A percentile compares a stretch with the other conserved stretches of the same genome.
Evolutionary conservation across 1,140 invertebrate genomes (phyloP).

Genomic region (Sesamia nonagrioides): DNA sequence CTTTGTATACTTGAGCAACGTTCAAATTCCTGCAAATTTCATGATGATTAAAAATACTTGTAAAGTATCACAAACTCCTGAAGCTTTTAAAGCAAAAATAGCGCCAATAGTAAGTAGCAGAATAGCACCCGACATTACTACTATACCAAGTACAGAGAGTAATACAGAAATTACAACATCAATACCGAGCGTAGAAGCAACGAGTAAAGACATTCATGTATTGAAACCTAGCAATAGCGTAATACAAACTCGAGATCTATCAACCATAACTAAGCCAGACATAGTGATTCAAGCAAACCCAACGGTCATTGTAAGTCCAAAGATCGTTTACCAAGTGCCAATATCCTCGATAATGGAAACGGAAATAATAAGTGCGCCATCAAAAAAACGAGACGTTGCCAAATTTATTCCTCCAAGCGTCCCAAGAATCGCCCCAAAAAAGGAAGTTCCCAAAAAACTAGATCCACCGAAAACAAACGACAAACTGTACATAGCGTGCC

Average conservation of each 20-base stretch:
- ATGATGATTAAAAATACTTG: constrained; percentile 81
- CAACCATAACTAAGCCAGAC: constrained; percentile 68
- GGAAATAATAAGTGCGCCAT: constrained; percentile 69
- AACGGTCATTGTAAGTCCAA: constrained; percentile 77
- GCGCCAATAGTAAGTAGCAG: constrained; percentile 64
- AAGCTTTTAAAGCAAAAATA: constrained; percentile 61
- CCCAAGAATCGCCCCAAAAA: constrained; percentile 54
- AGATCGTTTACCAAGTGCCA: constrained; percentile 83
- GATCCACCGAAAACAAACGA: constrained; percentile 71
- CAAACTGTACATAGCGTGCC: constrained; percentile 75
- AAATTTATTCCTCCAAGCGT: constrained; percentile 53
- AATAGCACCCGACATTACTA: constrained; percentile 50
- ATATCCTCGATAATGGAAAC: constrained; percentile 70
- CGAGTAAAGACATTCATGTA: constrained; percentile 72
- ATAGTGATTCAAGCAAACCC: constrained; percentile 69
- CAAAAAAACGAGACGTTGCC: constrained; percentile 63
- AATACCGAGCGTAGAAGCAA: constrained; percentile 54
- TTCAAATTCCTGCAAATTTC: constrained; percentile 80
- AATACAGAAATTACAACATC: constrained; percentile 22
- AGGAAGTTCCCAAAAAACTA: constrained; percentile 64
- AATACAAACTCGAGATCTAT: constrained; percentile 69
- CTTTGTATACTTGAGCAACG: constrained; percentile 82
- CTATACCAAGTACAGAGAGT: not conserved
- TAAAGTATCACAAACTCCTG: constrained; percentile 61
- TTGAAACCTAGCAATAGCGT: constrained; percentile 72